Evolutionary conservation across 2,888 invertebrate genomes (phyloP), one percentile per base, ranked within the genome.

Genomic region (Xestia rhomboidea): DNA sequence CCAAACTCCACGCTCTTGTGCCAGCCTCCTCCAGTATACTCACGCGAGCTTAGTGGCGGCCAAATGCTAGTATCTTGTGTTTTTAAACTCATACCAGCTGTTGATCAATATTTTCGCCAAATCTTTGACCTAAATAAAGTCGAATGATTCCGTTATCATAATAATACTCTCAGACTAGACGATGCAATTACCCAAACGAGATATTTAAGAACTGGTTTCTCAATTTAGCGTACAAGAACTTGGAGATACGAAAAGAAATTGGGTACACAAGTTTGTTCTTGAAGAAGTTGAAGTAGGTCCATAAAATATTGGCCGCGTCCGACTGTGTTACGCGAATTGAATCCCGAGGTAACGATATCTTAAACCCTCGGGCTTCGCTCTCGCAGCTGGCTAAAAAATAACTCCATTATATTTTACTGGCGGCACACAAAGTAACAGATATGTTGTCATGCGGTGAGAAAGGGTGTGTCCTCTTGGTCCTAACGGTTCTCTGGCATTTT

Each of bases 321-420:
- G 77, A 85, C 79, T 77, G 87, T 82, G 82, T 88, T 84, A 81
- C 77, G 79, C 77, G 84, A 85, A 87, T 87, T 85, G 85, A 88
- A 88, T 87, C 87, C 83, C 85, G 78, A 74, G 83, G 87, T 85
- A 85, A 85, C 79, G 83, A 85, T 88, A 88, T 83, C 78, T 81
- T 72, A 82, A 81, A 75, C 87, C 79, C 79, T 62, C 57, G 78
- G 83, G 81, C 21, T 60, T 76, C 68, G 74, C 80, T 79, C 79
- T 79, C 79, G 68, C 82, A 78, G 77, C 87, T 88, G 78, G 79
- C 68, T 77, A 77, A 84, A 83, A 88, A 87, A 85, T 79, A 87
- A 77, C 76, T 81, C 71, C 77, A 81, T 85, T 87, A 81, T 81
- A 80, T 77, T 79, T 83, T 85, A 83, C 69, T 57, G 68, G 68